Evolutionary conservation across 23 tunicate species (phyloP).

Genomic region (Styela plicata): DNA sequence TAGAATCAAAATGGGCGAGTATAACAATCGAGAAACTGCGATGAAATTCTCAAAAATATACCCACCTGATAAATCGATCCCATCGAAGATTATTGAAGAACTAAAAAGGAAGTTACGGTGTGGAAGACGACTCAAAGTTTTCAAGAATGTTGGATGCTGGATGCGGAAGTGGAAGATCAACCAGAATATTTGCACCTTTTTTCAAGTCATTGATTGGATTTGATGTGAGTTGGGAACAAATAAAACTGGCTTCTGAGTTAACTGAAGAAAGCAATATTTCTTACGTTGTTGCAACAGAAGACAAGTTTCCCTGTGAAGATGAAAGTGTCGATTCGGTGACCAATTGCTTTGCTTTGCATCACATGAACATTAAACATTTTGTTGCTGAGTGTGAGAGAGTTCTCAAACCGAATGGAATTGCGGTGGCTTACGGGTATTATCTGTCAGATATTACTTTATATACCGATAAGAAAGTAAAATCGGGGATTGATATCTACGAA

Average conservation of each 20-base stretch:
- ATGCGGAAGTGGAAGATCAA: background rate
- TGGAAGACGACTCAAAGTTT: background rate
- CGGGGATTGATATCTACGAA: background rate
- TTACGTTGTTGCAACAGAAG: background rate
- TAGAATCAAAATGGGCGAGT: background rate
- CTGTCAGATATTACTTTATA: background rate
- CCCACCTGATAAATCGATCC: background rate
- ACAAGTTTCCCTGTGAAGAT: background rate
- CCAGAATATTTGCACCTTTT: background rate
- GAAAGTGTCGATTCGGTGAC: background rate
- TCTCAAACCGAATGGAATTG: background rate
- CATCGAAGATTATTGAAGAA: background rate
- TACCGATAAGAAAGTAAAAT: background rate
- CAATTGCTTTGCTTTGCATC: background rate
- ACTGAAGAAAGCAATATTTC: background rate
- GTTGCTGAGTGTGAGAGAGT: background rate
- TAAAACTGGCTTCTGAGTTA: background rate
- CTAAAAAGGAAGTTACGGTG: background rate
- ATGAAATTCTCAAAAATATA: background rate
- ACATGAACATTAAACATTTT: background rate
- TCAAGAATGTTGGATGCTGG: background rate
- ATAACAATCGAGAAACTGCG: background rate
- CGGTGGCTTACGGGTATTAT: background rate
- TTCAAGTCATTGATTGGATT: background rate
- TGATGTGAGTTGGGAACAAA: background rate